Conservation (phyloP, 2,888 invertebrate species). For the Calameuta idolon region DNA sequence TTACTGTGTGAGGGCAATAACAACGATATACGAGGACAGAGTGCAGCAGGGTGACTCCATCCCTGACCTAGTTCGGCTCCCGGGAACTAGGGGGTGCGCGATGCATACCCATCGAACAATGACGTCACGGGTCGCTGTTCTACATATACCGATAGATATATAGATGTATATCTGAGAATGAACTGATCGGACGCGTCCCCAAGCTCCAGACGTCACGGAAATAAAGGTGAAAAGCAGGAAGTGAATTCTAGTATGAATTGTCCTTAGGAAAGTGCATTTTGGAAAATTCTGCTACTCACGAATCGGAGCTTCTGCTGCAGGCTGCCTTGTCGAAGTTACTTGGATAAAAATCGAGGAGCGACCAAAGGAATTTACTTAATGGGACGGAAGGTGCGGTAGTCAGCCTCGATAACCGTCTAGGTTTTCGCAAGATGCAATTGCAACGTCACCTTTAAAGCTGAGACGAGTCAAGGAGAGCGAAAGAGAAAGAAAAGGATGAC, state of each 20-base stretch:
- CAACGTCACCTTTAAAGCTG: not conserved
- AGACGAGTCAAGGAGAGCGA: not conserved
- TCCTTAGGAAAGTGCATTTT: slow-evolving; percentile 18
- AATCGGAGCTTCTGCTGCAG: not conserved
- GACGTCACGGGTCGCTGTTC: slow-evolving; percentile 37
- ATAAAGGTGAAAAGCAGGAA: slow-evolving; percentile 19
- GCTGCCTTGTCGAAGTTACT: not conserved
- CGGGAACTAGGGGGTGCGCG: slow-evolving; percentile 29
- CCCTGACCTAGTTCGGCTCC: slow-evolving; percentile 38
- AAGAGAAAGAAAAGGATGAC: not conserved
- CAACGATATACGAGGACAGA: slow-evolving; percentile 7
- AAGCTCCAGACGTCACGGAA: slow-evolving; percentile 25
- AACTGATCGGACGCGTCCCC: slow-evolving; percentile 33
- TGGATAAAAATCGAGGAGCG: not conserved
- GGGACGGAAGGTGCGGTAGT: not conserved
- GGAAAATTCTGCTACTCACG: not conserved
- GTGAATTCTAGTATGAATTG: slow-evolving; percentile 12
- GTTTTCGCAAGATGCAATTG: not conserved
- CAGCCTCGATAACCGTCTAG: not conserved
- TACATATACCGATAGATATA: not conserved
- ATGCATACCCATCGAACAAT: slow-evolving; percentile 34
- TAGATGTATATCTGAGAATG: slow-evolving; percentile 30
- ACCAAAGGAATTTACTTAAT: not conserved
- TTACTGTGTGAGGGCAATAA: not conserved
- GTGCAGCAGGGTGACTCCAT: slow-evolving; percentile 19